phyloP scores from a whole-genome alignment of 2,888 invertebrate species.

The Drosophila kanekoi region DNA sequence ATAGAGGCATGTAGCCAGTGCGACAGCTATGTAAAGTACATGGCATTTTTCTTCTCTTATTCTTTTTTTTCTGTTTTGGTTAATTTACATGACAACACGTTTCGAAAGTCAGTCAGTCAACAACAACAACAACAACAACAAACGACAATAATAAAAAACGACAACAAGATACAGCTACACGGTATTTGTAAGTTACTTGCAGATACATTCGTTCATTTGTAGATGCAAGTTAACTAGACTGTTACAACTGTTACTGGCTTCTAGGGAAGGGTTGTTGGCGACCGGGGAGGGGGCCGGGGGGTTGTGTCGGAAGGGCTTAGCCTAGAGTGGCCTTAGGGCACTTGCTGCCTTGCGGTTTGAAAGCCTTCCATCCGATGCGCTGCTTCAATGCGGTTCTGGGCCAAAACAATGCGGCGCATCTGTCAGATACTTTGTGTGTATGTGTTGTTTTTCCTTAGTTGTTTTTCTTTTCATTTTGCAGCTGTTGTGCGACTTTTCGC shows the following conservation, averaged over 20 bases:
- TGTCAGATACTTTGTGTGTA: constrained; percentile 45
- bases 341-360: constrained; percentile 49
- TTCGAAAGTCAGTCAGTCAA: constrained; percentile 75
- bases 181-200: constrained; percentile 56
- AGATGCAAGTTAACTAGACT: constrained; percentile 77
- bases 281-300: neutral
- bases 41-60: constrained; percentile 20
- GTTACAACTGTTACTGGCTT: constrained; percentile 61
- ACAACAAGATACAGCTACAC: constrained; percentile 47
- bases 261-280: too few relatives aligned
- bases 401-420: constrained; percentile 71
- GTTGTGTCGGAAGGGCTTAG: neutral
- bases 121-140: constrained; percentile 18
- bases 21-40: constrained; percentile 53
- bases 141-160: constrained; percentile 23
- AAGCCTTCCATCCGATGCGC: constrained; percentile 28
- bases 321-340: constrained; percentile 47
- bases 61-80: constrained; percentile 61
- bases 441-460: neutral
- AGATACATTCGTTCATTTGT: constrained; percentile 72
- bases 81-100: constrained; percentile 80
- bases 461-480: constrained; percentile 21
- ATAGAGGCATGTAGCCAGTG: constrained; percentile 35
- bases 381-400: constrained; percentile 79
- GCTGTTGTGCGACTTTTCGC: constrained; percentile 17